Base-by-base conservation (phyloP, 1,140 invertebrate species). In the Brachionus sp. region DNA sequence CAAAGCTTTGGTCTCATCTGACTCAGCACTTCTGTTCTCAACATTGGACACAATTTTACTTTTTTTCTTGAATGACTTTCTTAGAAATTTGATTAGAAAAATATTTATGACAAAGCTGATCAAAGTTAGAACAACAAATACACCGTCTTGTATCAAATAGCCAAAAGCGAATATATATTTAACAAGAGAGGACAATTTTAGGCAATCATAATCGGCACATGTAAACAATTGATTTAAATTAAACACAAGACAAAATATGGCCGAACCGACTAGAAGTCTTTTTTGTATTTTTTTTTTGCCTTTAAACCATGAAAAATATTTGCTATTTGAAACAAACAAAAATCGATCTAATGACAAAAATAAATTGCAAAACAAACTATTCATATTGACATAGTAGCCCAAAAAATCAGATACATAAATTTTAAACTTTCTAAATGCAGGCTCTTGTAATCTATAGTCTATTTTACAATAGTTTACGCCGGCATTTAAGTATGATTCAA, bases 191-290 rank as follows among this genome's bases (percentile, higher is more conserved):
- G 64, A 68, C 13, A 68, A 6, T 6, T 33, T 68, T 68, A 68
- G 12, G 29, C 64, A 68, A 16, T 68, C 35, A n/a, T 35, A 68
- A 33, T 68, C 16, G 1, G 64, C 64, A 68, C 64, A 68, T n/a
- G 35, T 35, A 33, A 68, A 68, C 16, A 68, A n/a, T 68, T 68
- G 64, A 68, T 68, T 68, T 16, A 68, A 13, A 37, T 68, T 68
- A 16, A 68, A 33, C 6, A 33, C 10, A 13, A 68, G 0, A 16
- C 64, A n/a, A 33, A 68, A 9, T n/a, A 68, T 6, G 3, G 35
- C 50, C 19, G 35, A 37, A 33, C n/a, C 12, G 5, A 68, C 35
- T 6, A 68, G 35, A 25, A 68, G 25, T 35, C 33, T 35, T 37
- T 33, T 68, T 68, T 68, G 64, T 1, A 68, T 13, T 33, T 35